phyloP scores from a whole-genome alignment of 2,113 vertebrate species.

The Lonchura striata region DNA sequence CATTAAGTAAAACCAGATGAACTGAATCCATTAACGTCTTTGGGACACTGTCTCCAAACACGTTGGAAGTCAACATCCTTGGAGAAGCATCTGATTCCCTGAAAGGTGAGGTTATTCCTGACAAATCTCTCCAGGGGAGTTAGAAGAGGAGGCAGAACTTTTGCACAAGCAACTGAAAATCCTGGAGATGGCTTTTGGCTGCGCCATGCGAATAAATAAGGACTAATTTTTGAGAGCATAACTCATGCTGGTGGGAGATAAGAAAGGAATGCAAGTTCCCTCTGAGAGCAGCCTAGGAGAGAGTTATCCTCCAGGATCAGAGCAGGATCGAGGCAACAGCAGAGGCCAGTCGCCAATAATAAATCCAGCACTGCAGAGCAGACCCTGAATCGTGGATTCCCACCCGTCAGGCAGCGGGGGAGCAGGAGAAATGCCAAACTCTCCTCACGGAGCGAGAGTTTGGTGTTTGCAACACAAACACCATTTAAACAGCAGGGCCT shows the following conservation, averaged over 20 bases:
- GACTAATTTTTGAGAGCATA: slow-evolving; percentile 66
- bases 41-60: slow-evolving; percentile 7
- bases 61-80: slow-evolving; percentile 39
- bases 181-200: slow-evolving; percentile 72
- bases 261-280: slow-evolving; percentile 74
- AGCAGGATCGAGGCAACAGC: slow-evolving; percentile 62
- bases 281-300: slow-evolving; percentile 62
- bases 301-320: slow-evolving; percentile 72
- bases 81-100: slow-evolving; percentile 40
- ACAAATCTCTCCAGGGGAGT: slow-evolving; percentile 43
- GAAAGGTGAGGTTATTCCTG: slow-evolving; percentile 46
- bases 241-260: slow-evolving; percentile 76
- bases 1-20: background rate
- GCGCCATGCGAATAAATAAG: slow-evolving; percentile 61
- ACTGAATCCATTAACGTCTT: background rate
- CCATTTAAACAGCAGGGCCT: background rate
- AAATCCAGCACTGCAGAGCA: slow-evolving; percentile 3
- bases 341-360: slow-evolving; percentile 55
- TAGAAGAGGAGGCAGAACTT: slow-evolving; percentile 67
- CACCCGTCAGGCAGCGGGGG: background rate
- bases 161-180: slow-evolving; percentile 52
- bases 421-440: background rate
- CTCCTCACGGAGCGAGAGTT: background rate
- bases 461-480: background rate
- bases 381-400: background rate